Evolutionary conservation across 2,113 vertebrate species (phyloP).

Genomic region (Spizaetus ornatus): DNA sequence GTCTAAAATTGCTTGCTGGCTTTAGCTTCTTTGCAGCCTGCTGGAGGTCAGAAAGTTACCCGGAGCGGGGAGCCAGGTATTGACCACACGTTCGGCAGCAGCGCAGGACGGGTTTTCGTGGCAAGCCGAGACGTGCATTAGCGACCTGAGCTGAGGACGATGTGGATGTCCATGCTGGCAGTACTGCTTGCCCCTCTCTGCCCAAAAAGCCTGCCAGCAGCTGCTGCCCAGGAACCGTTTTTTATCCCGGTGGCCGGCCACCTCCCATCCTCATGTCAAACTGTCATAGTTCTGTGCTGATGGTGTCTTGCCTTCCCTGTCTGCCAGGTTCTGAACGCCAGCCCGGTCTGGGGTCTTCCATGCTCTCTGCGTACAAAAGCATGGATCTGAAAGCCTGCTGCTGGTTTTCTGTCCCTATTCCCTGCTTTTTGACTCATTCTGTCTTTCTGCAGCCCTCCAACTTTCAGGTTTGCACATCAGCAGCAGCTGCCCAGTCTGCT

Average conservation of each 20-base stretch:
- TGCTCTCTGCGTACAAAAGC: not conserved
- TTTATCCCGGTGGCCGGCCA: accelerated
- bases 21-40: not conserved
- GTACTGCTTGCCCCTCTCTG: not conserved
- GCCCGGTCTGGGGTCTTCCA: not conserved
- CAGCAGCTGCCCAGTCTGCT: not conserved
- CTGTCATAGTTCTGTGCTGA: not conserved
- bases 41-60: not conserved
- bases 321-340: not conserved
- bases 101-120: accelerated
- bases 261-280: not conserved
- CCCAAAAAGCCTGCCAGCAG: not conserved
- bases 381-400: not conserved
- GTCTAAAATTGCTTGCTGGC: not conserved
- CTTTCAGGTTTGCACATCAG: not conserved
- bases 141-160: not conserved
- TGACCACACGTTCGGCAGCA: accelerated
- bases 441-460: not conserved
- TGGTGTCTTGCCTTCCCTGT: not conserved
- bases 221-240: not conserved
- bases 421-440: not conserved
- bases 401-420: not conserved
- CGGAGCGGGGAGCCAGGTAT: accelerated
- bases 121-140: accelerated
- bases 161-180: not conserved